These are phyloP conservation scores for Tenrec ecaudatus DNA, from an alignment of 2,113 vertebrate species.

Conservation along the genomic window DNA sequence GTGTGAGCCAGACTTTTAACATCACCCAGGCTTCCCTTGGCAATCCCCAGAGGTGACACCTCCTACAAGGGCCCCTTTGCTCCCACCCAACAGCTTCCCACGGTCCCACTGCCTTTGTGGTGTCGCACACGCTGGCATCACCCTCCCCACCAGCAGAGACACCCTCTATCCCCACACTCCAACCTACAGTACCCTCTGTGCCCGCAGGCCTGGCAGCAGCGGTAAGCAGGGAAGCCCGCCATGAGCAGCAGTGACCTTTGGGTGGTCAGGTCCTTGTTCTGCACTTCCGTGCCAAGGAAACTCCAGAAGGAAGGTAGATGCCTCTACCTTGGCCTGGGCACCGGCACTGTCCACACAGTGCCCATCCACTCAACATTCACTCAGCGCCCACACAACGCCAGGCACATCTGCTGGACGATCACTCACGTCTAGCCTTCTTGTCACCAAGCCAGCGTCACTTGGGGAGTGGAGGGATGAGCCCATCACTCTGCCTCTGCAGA, in stretches of 20 bases:
- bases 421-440: neutral
- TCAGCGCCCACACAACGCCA: neutral
- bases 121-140: neutral
- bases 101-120: neutral
- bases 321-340: neutral
- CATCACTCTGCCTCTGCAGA: neutral
- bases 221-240: fast-evolving
- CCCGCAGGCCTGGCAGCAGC: neutral
- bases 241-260: neutral
- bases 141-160: neutral
- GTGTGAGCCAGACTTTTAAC: too few relatives aligned
- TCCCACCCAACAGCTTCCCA: neutral
- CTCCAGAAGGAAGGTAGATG: too few relatives aligned
- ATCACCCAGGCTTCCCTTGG: neutral
- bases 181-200: neutral
- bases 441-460: neutral
- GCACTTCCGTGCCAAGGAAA: too few relatives aligned
- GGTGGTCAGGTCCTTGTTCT: neutral
- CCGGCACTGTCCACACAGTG: too few relatives aligned
- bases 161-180: neutral
- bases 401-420: neutral
- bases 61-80: neutral
- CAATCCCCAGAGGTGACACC: too few relatives aligned
- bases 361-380: too few relatives aligned
- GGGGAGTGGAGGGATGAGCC: neutral